Percentiles rank a stretch among this genome's conserved stretches.
Evolutionary conservation across 2,888 invertebrate genomes (phyloP).

Genomic region (Cerastis leucographa): DNA sequence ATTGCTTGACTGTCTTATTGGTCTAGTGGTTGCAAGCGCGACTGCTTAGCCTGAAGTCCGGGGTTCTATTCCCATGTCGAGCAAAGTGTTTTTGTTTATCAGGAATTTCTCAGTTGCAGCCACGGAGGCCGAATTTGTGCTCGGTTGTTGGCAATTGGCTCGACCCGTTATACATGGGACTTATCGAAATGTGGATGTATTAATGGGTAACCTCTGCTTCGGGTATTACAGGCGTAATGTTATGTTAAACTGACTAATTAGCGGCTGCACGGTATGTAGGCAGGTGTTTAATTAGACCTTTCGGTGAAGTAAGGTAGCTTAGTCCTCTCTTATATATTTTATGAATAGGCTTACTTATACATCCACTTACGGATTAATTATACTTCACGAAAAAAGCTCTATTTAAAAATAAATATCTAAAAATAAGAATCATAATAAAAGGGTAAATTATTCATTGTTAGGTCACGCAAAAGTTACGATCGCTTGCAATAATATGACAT

Average conservation of each 20-base stretch:
- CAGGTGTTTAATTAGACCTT: background rate
- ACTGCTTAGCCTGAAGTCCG: too few relatives aligned
- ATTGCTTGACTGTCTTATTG: too few relatives aligned
- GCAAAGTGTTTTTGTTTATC: too few relatives aligned
- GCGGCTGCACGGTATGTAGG: background rate
- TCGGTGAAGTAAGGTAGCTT: background rate
- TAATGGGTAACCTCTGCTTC: too few relatives aligned
- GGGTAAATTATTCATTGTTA: background rate
- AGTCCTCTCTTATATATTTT: background rate
- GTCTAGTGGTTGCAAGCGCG: too few relatives aligned
- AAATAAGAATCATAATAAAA: background rate
- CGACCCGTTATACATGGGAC: too few relatives aligned
- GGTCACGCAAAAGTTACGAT: constrained; percentile 3
- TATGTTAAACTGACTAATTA: background rate
- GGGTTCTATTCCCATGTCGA: too few relatives aligned
- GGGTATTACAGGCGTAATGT: too few relatives aligned
- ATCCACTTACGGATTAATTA: background rate
- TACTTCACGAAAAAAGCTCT: background rate
- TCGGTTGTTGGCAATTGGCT: too few relatives aligned
- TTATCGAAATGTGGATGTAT: too few relatives aligned
- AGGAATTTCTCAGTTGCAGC: too few relatives aligned
- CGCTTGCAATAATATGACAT: constrained; percentile 25
- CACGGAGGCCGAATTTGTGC: too few relatives aligned
- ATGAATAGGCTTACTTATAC: background rate
- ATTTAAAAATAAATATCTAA: background rate